Evolutionary conservation across 2,888 invertebrate genomes (phyloP).

Genomic region (Crioceris asparagi): DNA sequence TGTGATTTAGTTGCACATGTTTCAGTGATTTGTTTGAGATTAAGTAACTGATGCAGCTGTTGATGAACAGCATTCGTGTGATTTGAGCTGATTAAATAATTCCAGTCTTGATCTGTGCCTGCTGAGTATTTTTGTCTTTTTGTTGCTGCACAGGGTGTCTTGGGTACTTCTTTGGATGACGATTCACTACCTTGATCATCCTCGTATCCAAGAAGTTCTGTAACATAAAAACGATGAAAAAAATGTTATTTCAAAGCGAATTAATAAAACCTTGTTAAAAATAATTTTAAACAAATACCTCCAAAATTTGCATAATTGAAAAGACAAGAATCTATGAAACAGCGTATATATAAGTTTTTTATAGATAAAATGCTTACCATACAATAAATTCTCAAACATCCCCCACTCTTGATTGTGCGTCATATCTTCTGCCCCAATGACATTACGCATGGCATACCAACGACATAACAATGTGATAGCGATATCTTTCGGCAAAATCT

Average conservation of each 20-base stretch:
- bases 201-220: slow-evolving; percentile 63
- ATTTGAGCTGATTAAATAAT: slow-evolving; percentile 37
- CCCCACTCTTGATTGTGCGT: slow-evolving; percentile 70
- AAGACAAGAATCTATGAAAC: too few relatives aligned
- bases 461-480: slow-evolving; percentile 63
- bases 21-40: slow-evolving; percentile 9
- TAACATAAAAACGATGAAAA: background rate
- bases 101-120: slow-evolving; percentile 77
- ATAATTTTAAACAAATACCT: too few relatives aligned
- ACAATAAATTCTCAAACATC: slow-evolving; percentile 54
- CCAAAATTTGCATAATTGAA: too few relatives aligned
- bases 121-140: slow-evolving; percentile 74
- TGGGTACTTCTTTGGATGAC: slow-evolving; percentile 29
- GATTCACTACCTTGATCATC: slow-evolving; percentile 22
- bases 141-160: slow-evolving; percentile 40
- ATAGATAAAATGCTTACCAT: slow-evolving; percentile 40
- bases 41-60: slow-evolving; percentile 12
- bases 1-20: background rate
- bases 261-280: too few relatives aligned
- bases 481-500: slow-evolving; percentile 63
- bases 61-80: slow-evolving; percentile 13
- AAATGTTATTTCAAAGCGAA: too few relatives aligned
- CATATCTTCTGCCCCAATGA: slow-evolving; percentile 72
- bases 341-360: too few relatives aligned
- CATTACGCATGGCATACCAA: slow-evolving; percentile 84